Conservation (phyloP, 1,140 invertebrate species). For the Drosophila nikananu region DNA sequence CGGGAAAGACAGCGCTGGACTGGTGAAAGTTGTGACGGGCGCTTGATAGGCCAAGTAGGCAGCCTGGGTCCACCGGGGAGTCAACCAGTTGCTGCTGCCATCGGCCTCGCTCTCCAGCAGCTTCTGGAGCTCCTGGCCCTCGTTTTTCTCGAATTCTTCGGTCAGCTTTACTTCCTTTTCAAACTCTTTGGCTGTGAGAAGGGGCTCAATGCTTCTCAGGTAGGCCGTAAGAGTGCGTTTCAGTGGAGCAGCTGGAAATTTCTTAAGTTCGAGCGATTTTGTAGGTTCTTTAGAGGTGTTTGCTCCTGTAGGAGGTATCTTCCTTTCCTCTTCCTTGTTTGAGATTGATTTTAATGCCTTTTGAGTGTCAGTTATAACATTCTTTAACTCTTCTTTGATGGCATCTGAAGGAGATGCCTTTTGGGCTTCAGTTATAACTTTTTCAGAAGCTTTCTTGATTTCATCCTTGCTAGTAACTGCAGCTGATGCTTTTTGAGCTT, state of each 20-base stretch:
- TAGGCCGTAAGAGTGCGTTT: slow-evolving; percentile 39
- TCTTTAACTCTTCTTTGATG: not conserved
- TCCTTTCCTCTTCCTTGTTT: not conserved
- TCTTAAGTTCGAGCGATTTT: not conserved
- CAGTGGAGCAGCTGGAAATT: slow-evolving; percentile 49
- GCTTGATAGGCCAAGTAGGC: slow-evolving; percentile 91
- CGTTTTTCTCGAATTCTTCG: slow-evolving; percentile 88
- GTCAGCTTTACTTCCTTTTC: slow-evolving; percentile 85
- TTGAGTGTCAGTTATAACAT: not conserved
- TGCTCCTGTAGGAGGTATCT: not conserved
- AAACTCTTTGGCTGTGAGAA: slow-evolving; percentile 9
- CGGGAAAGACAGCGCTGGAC: slow-evolving; percentile 92
- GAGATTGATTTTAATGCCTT: not conserved
- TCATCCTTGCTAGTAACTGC: not conserved
- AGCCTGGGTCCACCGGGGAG: slow-evolving; percentile 91
- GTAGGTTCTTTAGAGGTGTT: not conserved
- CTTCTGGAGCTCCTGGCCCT: slow-evolving; percentile 90
- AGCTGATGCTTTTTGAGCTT: not conserved
- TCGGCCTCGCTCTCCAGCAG: slow-evolving; percentile 88
- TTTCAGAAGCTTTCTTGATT: not conserved
- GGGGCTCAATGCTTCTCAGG: slow-evolving; percentile 45
- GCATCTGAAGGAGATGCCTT: not conserved
- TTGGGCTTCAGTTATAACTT: not conserved
- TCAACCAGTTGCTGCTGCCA: slow-evolving; percentile 90
- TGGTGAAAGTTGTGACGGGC: slow-evolving; percentile 91